A percentile compares a stretch with the other conserved stretches of the same genome.
These are phyloP conservation scores for Carassius carassius DNA, from an alignment of 2,113 vertebrate genomes.

Conservation along the genomic window DNA sequence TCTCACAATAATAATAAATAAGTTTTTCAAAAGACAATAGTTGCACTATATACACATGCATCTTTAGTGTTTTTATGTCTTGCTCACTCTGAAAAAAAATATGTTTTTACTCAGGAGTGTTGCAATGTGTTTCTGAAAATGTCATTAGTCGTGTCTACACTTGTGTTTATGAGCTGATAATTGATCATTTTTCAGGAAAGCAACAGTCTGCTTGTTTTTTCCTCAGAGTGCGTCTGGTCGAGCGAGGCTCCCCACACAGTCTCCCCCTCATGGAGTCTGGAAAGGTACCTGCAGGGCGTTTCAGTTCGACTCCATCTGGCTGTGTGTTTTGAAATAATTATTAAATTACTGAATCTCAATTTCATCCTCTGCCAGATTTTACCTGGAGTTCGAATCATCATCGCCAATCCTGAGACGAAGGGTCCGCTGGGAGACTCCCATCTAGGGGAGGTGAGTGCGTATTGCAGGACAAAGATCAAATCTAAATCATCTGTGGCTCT, in stretches of 20 bases:
- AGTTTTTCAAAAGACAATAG: background rate
- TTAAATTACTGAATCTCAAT: background rate
- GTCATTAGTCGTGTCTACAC: background rate
- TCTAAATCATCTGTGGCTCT: background rate
- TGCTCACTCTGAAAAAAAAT: background rate
- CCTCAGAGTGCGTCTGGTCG: conserved; percentile 75
- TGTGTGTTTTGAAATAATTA: background rate
- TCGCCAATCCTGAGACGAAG: conserved; percentile 98
- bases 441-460: conserved; percentile 87
- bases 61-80: background rate
- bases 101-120: background rate
- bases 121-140: background rate
- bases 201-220: background rate
- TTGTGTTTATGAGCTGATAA: conserved; percentile 35
- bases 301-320: background rate
- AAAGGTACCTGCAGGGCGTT: conserved; percentile 66
- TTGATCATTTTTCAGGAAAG: background rate
- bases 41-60: background rate
- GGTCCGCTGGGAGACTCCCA: conserved; percentile 97
- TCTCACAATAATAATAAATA: background rate
- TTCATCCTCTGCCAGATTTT: conserved; percentile 80
- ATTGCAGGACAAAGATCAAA: background rate
- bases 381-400: conserved; percentile 96
- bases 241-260: conserved; percentile 78
- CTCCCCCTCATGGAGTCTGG: conserved; percentile 78